A percentile compares a stretch with the other conserved stretches of the same genome.
Evolutionary conservation across 2,113 vertebrate genomes (phyloP).

Genomic region (Sinocyclocheilus grahami): DNA sequence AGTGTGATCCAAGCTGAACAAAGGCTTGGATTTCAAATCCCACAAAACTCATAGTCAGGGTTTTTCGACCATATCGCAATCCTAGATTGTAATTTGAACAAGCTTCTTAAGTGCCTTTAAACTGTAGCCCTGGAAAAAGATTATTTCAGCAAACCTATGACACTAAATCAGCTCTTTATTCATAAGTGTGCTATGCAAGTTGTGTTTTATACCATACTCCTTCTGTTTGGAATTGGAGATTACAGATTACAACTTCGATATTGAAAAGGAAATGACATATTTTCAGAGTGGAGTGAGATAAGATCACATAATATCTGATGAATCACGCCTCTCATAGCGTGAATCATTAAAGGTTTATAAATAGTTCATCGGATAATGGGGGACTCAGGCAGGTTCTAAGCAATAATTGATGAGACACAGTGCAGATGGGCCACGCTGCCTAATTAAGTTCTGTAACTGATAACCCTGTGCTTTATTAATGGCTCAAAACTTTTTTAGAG

Average conservation of each 20-base stretch:
- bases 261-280: neutral
- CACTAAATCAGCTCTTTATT: constrained; percentile 26
- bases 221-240: constrained; percentile 11
- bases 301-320: constrained; percentile 41
- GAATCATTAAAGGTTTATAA: constrained; percentile 63
- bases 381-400: constrained; percentile 47
- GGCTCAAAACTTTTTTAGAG: constrained; percentile 23
- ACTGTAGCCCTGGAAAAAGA: constrained; percentile 14
- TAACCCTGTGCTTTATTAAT: constrained; percentile 50
- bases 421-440: constrained; percentile 51
- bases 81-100: constrained; percentile 12
- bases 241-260: neutral
- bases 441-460: constrained; percentile 57
- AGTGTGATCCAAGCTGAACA: constrained; percentile 31
- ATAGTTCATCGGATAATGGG: constrained; percentile 53
- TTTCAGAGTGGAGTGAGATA: constrained; percentile 8
- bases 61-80: constrained; percentile 13
- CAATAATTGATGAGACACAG: constrained; percentile 62
- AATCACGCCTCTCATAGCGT: constrained; percentile 41
- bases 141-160: constrained; percentile 6
- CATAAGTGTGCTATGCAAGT: neutral
- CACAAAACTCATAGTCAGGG: constrained; percentile 9
- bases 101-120: neutral
- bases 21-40: constrained; percentile 24
- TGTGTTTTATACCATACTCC: neutral